phyloP scores from a whole-genome alignment of 2,888 invertebrate species.

The Tenthredo scrophulariae region DNA sequence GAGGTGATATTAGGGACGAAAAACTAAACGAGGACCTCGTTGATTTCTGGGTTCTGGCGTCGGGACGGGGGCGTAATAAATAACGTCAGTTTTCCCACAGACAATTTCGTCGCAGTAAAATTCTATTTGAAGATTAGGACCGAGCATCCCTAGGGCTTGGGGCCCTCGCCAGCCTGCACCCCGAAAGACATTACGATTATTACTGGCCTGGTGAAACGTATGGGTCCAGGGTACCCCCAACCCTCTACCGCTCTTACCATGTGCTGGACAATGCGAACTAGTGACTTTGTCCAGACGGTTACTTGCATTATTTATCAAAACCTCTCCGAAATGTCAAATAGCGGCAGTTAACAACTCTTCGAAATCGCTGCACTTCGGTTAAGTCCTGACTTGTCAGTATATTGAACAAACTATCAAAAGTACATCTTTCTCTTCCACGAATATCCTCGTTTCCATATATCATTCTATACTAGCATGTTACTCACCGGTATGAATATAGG shows the following conservation, averaged over 20 bases:
- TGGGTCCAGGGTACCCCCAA: slow-evolving; percentile 45
- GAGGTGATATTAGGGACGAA: slow-evolving; percentile 26
- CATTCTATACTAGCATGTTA: slow-evolving; percentile 60
- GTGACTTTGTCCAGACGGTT: slow-evolving; percentile 73
- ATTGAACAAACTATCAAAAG: not conserved
- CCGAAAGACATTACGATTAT: slow-evolving; percentile 77
- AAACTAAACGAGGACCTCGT: slow-evolving; percentile 37
- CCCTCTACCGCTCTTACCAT: slow-evolving; percentile 44
- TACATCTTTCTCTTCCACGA: not conserved
- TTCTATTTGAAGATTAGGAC: slow-evolving; percentile 69
- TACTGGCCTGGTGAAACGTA: slow-evolving; percentile 65
- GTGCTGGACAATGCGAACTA: slow-evolving; percentile 54
- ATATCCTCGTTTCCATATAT: not conserved
- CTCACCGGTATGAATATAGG: slow-evolving; percentile 95
- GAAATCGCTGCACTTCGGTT: slow-evolving; percentile 14
- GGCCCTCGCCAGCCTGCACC: slow-evolving; percentile 52
- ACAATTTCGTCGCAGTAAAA: slow-evolving; percentile 70
- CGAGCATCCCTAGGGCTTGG: slow-evolving; percentile 54
- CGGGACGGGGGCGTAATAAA: slow-evolving; percentile 38
- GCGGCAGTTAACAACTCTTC: slow-evolving; percentile 20
- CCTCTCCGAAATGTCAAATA: slow-evolving; percentile 9
- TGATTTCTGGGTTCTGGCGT: slow-evolving; percentile 45
- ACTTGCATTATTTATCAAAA: slow-evolving; percentile 47
- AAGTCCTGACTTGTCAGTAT: not conserved
- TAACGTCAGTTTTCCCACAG: slow-evolving; percentile 62